Conservation (phyloP, 1,140 invertebrate genomes). For the Conus ventricosus region DNA sequence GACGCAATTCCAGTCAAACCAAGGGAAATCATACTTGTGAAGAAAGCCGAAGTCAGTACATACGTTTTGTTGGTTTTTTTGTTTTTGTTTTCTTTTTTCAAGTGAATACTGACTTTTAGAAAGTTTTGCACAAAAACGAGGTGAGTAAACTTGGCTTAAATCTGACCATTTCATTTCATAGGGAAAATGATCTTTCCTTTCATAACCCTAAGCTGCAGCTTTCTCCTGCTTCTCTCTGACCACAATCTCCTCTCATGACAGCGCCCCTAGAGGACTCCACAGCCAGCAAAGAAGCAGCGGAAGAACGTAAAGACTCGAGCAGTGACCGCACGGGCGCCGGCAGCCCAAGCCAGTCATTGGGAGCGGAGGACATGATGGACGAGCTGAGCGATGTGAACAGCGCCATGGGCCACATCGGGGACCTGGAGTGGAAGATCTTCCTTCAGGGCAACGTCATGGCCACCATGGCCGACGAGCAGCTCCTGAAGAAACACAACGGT, state of each 20-base stretch:
- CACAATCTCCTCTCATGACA: background rate
- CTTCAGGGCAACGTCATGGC: conserved; percentile 71
- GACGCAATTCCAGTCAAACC: too few species aligned
- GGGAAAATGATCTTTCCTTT: too few species aligned
- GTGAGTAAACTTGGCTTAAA: too few species aligned
- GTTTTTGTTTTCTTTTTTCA: too few species aligned
- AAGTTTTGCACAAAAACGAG: too few species aligned
- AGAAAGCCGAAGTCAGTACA: too few species aligned
- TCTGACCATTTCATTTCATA: too few species aligned
- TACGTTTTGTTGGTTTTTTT: too few species aligned
- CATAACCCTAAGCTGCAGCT: too few species aligned
- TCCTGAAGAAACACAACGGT: conserved; percentile 52
- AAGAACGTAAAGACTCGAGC: background rate
- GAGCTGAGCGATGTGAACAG: conserved; percentile 47
- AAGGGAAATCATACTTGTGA: too few species aligned
- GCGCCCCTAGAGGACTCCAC: background rate
- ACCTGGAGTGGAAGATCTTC: conserved; percentile 70
- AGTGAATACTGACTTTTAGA: too few species aligned
- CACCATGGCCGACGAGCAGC: conserved; percentile 66
- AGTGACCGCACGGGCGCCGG: conserved; percentile 3
- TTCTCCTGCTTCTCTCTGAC: too few species aligned
- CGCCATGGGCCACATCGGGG: conserved; percentile 55
- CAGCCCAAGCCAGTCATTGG: background rate
- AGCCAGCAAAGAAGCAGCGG: background rate
- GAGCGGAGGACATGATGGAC: background rate